phyloP scores from a whole-genome alignment of 2,113 vertebrate species.

The Chamaea fasciata region DNA sequence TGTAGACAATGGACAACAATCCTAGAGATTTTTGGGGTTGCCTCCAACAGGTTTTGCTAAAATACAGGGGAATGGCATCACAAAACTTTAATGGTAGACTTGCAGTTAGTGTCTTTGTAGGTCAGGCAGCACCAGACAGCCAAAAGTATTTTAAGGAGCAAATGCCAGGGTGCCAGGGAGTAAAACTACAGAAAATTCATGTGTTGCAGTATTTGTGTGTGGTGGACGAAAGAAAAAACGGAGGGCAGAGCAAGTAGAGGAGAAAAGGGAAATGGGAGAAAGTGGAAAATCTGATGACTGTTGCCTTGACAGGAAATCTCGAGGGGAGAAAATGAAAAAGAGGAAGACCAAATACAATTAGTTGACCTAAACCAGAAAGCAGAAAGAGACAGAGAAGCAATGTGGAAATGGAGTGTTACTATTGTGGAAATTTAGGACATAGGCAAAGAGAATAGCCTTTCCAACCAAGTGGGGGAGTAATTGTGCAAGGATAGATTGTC shows the following conservation, averaged over 20 bases:
- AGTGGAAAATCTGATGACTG: neutral
- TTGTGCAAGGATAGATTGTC: neutral
- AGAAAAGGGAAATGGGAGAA: neutral
- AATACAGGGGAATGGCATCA: neutral
- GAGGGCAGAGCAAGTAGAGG: neutral
- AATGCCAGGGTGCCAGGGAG: neutral
- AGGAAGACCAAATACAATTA: neutral
- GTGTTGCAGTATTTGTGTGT: neutral
- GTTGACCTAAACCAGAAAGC: neutral
- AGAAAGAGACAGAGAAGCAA: neutral
- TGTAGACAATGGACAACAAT: neutral
- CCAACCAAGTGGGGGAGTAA: neutral
- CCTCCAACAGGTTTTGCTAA: neutral
- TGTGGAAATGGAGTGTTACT: neutral
- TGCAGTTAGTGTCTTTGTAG: neutral
- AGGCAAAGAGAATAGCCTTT: neutral
- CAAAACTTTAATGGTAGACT: neutral
- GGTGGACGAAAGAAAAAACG: neutral
- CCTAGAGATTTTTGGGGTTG: neutral
- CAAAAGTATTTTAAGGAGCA: neutral
- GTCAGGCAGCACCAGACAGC: neutral
- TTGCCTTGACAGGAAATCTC: neutral
- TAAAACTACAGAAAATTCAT: neutral
- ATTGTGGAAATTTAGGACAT: neutral
- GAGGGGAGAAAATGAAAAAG: neutral